Percentiles rank a stretch among this genome's conserved stretches.
phyloP scores from a whole-genome alignment of 2,113 vertebrate genomes.

The Cottus gobio region DNA sequence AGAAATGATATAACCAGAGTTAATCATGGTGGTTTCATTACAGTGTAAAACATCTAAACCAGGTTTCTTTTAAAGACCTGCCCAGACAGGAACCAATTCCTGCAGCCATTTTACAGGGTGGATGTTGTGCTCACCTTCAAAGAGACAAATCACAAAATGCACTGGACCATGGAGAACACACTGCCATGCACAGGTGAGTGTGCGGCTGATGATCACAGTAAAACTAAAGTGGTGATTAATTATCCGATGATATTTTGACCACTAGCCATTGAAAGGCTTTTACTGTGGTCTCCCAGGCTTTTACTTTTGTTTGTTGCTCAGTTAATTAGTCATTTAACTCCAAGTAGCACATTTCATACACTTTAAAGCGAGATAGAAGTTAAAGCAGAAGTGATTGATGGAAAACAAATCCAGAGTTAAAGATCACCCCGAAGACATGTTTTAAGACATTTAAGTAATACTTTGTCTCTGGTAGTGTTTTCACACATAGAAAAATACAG shows the following conservation, averaged over 20 bases:
- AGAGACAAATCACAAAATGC: constrained; percentile 76
- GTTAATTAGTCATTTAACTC: constrained; percentile 40
- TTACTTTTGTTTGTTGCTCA: constrained; percentile 62
- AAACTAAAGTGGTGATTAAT: constrained; percentile 73
- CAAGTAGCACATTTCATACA: constrained; percentile 21
- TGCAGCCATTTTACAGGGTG: constrained; percentile 75
- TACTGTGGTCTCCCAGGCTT: constrained; percentile 47
- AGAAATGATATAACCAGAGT: background rate
- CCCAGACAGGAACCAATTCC: constrained; percentile 36
- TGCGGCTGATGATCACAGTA: constrained; percentile 66
- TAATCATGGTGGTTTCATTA: background rate
- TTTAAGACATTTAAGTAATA: background rate
- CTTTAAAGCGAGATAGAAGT: constrained; percentile 26
- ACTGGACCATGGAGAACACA: constrained; percentile 82
- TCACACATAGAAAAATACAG: background rate
- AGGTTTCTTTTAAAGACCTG: constrained; percentile 65
- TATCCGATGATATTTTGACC: constrained; percentile 67
- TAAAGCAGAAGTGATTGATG: background rate
- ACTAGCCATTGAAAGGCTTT: constrained; percentile 50
- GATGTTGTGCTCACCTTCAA: constrained; percentile 80
- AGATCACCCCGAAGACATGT: background rate
- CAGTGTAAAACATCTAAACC: constrained; percentile 35
- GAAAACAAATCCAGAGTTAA: background rate
- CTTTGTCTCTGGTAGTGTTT: background rate
- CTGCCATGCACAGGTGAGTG: constrained; percentile 78